Conservation (phyloP, 2,113 vertebrate genomes). For the Sarotherodon lohbergeri region DNA sequence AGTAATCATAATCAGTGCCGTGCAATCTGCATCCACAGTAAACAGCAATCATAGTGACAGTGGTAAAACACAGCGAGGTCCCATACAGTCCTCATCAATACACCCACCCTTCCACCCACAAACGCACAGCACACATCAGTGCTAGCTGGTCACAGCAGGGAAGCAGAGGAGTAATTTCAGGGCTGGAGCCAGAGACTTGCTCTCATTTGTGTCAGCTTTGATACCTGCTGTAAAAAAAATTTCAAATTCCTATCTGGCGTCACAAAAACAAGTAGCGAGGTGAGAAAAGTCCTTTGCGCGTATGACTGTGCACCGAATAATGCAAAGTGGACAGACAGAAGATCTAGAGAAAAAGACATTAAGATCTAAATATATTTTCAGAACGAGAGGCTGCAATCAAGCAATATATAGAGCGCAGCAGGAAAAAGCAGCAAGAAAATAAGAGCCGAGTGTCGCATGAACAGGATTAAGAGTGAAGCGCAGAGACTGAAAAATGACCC, state of each 20-base stretch:
- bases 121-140: not conserved
- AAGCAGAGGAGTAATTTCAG: not conserved
- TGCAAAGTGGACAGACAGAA: not conserved
- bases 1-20: slow-evolving; percentile 45
- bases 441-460: slow-evolving; percentile 3
- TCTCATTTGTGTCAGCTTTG: not conserved
- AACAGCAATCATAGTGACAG: slow-evolving; percentile 40
- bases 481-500: slow-evolving; percentile 26
- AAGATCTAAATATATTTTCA: not conserved
- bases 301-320: not conserved
- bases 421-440: slow-evolving; percentile 12
- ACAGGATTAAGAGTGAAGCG: slow-evolving; percentile 42
- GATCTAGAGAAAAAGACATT: not conserved
- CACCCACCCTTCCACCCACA: not conserved
- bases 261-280: not conserved
- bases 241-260: not conserved
- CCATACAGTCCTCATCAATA: not conserved
- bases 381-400: not conserved
- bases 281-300: not conserved
- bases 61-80: not conserved
- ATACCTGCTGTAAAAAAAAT: not conserved
- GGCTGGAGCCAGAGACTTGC: not conserved
- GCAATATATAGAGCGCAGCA: not conserved
- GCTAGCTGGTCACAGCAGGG: not conserved
- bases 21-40: not conserved